Conservation (phyloP, 2,797 vertebrate species). For the Anolis apletophallus region DNA sequence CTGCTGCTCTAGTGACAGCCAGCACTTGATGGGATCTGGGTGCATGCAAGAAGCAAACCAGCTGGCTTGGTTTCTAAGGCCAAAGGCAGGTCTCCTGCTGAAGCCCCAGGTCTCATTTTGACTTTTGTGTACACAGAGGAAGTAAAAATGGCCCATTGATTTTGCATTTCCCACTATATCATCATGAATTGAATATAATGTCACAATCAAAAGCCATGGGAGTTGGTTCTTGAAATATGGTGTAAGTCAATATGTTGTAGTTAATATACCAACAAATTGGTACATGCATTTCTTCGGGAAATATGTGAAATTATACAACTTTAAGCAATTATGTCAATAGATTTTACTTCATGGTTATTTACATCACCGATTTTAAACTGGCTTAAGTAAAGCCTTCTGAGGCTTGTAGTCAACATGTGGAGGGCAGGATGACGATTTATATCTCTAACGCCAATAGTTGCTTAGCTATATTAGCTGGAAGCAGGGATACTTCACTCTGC, state of each 20-base stretch:
- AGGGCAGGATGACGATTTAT: too few relatives aligned
- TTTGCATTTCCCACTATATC: neutral
- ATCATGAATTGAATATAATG: neutral
- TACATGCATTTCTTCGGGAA: neutral
- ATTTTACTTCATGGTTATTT: conserved; percentile 1
- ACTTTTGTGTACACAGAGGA: neutral
- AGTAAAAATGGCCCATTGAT: neutral
- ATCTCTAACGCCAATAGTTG: too few relatives aligned
- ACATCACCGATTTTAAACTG: neutral
- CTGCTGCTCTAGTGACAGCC: conserved; percentile 24
- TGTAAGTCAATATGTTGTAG: neutral
- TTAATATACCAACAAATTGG: conserved; percentile 9
- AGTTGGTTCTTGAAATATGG: neutral
- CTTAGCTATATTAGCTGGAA: too few relatives aligned
- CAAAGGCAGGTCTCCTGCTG: conserved; percentile 17
- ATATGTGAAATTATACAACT: neutral
- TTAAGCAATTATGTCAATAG: neutral
- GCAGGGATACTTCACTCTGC: neutral
- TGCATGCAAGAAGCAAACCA: conserved; percentile 33
- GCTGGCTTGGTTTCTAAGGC: conserved; percentile 23
- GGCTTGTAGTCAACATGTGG: too few relatives aligned
- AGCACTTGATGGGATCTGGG: conserved; percentile 35
- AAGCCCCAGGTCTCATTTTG: neutral
- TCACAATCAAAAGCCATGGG: neutral
- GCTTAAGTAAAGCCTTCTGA: neutral